phyloP scores from a whole-genome alignment of 1,140 invertebrate genomes.

The Ephestia elutella region DNA sequence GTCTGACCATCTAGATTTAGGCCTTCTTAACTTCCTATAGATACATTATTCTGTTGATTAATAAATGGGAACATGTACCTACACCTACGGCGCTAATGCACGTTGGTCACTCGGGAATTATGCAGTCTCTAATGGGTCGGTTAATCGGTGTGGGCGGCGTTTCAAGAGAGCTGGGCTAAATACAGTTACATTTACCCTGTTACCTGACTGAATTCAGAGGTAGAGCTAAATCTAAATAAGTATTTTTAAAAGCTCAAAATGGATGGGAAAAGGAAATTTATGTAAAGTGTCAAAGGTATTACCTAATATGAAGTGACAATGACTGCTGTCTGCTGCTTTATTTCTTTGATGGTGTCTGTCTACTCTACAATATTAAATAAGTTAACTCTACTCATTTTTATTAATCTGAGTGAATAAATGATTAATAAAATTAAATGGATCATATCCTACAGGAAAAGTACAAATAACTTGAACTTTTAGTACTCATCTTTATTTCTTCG shows the following conservation, averaged over 20 bases:
- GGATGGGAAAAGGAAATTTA: background rate
- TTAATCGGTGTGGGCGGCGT: background rate
- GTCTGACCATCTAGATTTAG: too few relatives aligned
- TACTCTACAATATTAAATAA: too few relatives aligned
- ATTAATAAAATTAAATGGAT: too few relatives aligned
- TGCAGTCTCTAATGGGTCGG: constrained; percentile 3
- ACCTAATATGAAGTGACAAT: background rate
- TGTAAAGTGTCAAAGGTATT: background rate
- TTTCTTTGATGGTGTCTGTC: too few relatives aligned
- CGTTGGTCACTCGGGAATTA: background rate
- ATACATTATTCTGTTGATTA: background rate
- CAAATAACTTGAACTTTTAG: background rate
- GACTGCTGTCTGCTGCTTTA: too few relatives aligned
- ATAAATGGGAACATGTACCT: background rate
- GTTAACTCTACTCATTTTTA: too few relatives aligned
- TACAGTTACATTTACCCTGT: constrained; percentile 3
- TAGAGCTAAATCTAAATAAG: background rate
- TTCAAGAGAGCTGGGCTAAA: constrained; percentile 1
- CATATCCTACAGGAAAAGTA: too few relatives aligned
- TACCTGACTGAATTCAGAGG: background rate
- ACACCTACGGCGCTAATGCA: constrained; percentile 1
- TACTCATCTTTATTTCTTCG: constrained; percentile 22
- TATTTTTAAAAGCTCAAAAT: background rate
- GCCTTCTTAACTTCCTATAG: too few relatives aligned
- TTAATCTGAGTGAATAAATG: too few relatives aligned